phyloP scores from a whole-genome alignment of 2,113 vertebrate genomes.

The Coptodon rendalli region DNA sequence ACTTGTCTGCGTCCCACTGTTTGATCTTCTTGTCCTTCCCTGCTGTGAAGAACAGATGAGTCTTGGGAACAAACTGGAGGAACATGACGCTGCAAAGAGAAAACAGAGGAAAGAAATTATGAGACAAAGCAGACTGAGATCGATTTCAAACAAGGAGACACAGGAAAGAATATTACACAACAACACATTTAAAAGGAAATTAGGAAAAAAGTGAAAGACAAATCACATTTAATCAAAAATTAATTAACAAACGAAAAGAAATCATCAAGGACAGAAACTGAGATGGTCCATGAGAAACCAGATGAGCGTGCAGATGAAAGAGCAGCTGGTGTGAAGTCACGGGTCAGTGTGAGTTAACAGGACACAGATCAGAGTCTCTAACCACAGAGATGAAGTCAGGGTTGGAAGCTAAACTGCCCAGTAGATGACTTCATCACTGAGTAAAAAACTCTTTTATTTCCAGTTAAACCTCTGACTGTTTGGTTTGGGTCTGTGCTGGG shows the following conservation, averaged over 20 bases:
- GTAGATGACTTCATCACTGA: not conserved
- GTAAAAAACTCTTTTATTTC: not conserved
- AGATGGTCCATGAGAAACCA: not conserved
- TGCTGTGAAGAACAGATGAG: constrained; percentile 96
- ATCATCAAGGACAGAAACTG: not conserved
- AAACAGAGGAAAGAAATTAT: not conserved
- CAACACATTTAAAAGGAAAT: not conserved
- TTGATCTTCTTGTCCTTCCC: constrained; percentile 95
- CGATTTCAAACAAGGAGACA: not conserved
- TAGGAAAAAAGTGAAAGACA: not conserved
- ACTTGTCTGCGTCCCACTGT: constrained; percentile 98
- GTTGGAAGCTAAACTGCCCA: not conserved
- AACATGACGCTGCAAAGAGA: constrained; percentile 84
- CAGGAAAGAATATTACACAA: not conserved
- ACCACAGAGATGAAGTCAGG: constrained; percentile 15
- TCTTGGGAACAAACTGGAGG: constrained; percentile 91
- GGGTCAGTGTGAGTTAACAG: not conserved
- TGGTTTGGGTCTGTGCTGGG: not conserved
- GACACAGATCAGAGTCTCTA: not conserved
- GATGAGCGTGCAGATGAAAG: not conserved
- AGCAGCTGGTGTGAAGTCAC: constrained; percentile 40
- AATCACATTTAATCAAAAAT: not conserved
- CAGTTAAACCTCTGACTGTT: not conserved
- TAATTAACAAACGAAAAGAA: not conserved
- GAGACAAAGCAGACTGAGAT: not conserved